Conservation (phyloP, 2,113 vertebrate genomes). For the Aix galericulata region DNA sequence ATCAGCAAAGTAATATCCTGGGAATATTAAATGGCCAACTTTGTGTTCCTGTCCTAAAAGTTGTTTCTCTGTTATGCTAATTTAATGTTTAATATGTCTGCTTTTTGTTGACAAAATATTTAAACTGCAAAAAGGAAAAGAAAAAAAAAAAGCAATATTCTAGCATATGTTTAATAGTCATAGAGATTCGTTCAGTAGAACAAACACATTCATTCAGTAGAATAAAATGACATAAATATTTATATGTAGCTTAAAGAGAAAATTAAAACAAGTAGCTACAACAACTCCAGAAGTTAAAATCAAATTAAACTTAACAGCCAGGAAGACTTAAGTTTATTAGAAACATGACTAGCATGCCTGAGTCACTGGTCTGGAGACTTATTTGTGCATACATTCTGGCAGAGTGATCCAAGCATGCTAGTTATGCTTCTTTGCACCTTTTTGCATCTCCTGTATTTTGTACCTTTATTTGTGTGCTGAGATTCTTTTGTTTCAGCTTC, state of each 20-base stretch:
- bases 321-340: not conserved
- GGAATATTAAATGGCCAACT: not conserved
- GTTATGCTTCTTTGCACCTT: not conserved
- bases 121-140: not conserved
- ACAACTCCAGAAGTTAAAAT: not conserved
- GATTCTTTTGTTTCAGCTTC: conserved; percentile 86
- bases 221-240: not conserved
- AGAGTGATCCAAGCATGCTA: rapidly evolving
- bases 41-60: not conserved
- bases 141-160: not conserved
- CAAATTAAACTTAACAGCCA: not conserved
- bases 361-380: not conserved
- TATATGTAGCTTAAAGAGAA: not conserved
- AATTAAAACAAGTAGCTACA: not conserved
- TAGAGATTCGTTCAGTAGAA: not conserved
- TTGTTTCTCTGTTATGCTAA: not conserved
- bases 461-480: conserved; percentile 91
- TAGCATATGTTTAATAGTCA: not conserved
- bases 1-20: not conserved
- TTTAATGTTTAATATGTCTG: not conserved
- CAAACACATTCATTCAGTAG: not conserved
- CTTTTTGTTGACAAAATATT: not conserved
- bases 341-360: not conserved
- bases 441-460: not conserved
- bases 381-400: not conserved